These are phyloP conservation scores for Tyrophagus putrescentiae DNA, from an alignment of 1,140 invertebrate species.

Conservation along the genomic window DNA sequence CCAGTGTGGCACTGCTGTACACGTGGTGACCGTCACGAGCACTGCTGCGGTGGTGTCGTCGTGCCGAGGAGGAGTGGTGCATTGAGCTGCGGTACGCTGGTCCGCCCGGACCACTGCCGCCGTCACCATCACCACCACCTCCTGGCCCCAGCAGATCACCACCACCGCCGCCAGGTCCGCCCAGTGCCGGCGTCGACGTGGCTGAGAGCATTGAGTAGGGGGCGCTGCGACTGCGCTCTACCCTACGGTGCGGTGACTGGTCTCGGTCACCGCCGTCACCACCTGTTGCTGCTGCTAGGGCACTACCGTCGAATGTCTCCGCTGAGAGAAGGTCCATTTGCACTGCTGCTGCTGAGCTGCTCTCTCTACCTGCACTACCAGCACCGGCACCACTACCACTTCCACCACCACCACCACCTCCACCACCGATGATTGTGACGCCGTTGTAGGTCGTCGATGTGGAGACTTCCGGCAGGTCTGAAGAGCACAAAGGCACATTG, in stretches of 20 bases:
- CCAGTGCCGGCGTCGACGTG: not conserved
- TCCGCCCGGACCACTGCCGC: too few species aligned
- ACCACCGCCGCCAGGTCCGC: not conserved
- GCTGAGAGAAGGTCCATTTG: too few species aligned
- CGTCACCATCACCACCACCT: too few species aligned
- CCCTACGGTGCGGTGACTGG: not conserved
- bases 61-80: too few species aligned
- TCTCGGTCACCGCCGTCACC: not conserved
- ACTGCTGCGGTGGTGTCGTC: not conserved
- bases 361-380: not conserved
- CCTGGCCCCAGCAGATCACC: too few species aligned
- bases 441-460: too few species aligned
- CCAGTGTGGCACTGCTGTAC: not conserved
- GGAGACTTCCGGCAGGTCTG: too few species aligned
- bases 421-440: too few species aligned
- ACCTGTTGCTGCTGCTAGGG: too few species aligned
- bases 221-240: not conserved
- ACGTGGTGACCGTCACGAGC: not conserved
- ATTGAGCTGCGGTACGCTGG: too few species aligned
- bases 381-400: not conserved
- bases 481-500: constrained; percentile 7
- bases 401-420: not conserved
- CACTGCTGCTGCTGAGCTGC: too few species aligned
- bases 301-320: too few species aligned
- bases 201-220: constrained; percentile 13